Percentiles rank a stretch among this genome's conserved stretches.
These are phyloP conservation scores for Sphaeridia pumilis DNA, from an alignment of 2,888 invertebrate species.

Conservation along the genomic window DNA sequence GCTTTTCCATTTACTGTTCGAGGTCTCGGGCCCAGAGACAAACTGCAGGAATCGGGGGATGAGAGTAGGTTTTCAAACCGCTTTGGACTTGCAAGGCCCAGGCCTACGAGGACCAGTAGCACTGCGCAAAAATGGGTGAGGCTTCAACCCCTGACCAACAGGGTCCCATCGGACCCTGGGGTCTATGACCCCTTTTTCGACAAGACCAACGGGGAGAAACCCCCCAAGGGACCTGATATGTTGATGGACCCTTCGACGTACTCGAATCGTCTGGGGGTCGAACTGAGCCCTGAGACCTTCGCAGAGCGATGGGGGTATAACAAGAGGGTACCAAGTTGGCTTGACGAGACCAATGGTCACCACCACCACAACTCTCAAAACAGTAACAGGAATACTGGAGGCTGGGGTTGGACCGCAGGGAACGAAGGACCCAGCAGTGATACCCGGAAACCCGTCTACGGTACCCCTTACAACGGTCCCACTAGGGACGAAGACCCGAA, in stretches of 20 bases:
- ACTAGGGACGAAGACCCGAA: slow-evolving; percentile 19
- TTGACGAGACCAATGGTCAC: slow-evolving; percentile 21
- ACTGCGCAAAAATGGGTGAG: slow-evolving; percentile 29
- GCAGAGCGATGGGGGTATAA: slow-evolving; percentile 31
- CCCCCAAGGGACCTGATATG: background rate
- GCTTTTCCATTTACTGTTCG: slow-evolving; percentile 10
- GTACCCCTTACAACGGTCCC: slow-evolving; percentile 3
- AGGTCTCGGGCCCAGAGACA: slow-evolving; percentile 4
- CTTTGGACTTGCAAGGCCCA: background rate
- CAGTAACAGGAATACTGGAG: too few species aligned
- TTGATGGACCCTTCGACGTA: slow-evolving; percentile 15
- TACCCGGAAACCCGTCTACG: background rate
- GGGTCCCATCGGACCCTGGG: slow-evolving; percentile 2
- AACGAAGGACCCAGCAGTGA: slow-evolving; percentile 5
- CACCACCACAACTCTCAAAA: slow-evolving; percentile 5
- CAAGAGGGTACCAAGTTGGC: slow-evolving; percentile 25
- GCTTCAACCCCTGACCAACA: slow-evolving; percentile 22
- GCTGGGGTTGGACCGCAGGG: slow-evolving; percentile 1
- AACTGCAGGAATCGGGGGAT: background rate
- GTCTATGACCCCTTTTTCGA: slow-evolving; percentile 28
- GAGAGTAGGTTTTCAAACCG: background rate
- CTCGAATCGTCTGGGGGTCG: slow-evolving; percentile 28
- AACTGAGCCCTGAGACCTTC: slow-evolving; percentile 33
- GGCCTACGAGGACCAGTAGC: slow-evolving; percentile 9
- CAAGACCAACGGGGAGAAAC: background rate